A percentile compares a stretch with the other conserved stretches of the same genome.
These are phyloP conservation scores for Adoxophyes honmai DNA, from an alignment of 1,140 invertebrate genomes.

Conservation along the genomic window DNA sequence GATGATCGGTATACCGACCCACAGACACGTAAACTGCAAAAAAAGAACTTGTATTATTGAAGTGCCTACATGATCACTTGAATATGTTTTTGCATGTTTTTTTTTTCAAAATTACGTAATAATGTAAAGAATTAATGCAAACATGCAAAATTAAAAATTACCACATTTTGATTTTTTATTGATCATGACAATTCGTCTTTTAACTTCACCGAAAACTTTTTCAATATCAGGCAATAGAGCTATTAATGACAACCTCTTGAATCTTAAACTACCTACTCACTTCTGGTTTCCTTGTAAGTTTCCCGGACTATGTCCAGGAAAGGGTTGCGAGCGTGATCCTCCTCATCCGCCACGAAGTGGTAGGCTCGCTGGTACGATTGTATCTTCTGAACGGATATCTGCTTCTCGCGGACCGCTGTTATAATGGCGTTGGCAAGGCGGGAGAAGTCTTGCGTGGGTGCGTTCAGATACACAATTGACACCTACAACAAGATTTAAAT, in stretches of 20 bases:
- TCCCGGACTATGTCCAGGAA: conserved; percentile 87
- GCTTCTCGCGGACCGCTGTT: conserved; percentile 80
- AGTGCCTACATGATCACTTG: too few species aligned
- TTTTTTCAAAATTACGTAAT: too few species aligned
- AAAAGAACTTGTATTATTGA: too few species aligned
- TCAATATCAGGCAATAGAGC: background rate
- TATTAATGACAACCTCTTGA: too few species aligned
- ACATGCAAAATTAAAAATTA: too few species aligned
- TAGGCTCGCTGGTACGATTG: conserved; percentile 74
- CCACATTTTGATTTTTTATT: too few species aligned
- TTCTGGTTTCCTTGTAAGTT: conserved; percentile 87
- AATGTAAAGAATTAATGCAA: too few species aligned
- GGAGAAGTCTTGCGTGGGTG: conserved; percentile 82
- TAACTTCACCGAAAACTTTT: too few species aligned
- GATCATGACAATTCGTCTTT: too few species aligned
- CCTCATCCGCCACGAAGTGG: conserved; percentile 87
- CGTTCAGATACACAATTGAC: conserved; percentile 85
- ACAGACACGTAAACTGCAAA: conserved; percentile 94
- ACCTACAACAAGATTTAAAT: conserved; percentile 72
- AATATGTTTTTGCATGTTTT: too few species aligned
- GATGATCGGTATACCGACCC: conserved; percentile 91
- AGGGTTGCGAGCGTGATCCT: conserved; percentile 87
- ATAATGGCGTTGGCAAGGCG: conserved; percentile 86
- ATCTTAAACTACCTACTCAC: too few species aligned
- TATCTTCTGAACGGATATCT: conserved; percentile 82